Evolutionary conservation across 2,113 vertebrate genomes (phyloP), one percentile per base, ranked within the genome.

Genomic region (Silurus glanis): DNA sequence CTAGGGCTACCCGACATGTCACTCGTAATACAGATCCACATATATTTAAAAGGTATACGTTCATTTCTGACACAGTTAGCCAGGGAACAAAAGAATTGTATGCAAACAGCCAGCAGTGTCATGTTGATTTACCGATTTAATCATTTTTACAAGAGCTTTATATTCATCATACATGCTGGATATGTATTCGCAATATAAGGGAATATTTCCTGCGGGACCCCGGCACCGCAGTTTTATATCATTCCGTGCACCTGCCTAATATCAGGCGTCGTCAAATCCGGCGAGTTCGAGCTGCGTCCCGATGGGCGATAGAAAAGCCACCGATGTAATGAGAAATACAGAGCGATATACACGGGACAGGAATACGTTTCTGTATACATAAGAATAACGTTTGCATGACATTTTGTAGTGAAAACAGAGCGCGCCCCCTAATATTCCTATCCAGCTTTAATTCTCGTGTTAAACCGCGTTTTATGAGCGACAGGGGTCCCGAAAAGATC

Each of bases 11-110:
- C 23, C 17, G 23, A 0, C 23, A 3, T 74, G 71, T 49, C 47
- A 49, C 71, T 49, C 21, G 49, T 49, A 51, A 49, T 51, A 9
- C 6, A 49, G 4, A 12, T 23, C 10, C 10, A 10, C 47, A 51
- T 74, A 72, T 72, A 17, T 47, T 21, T 88, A 86, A 90, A 92
- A 91, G 75, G 88, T 90, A 87, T 89, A 87, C 84, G 91, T 90
- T 84, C 51, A 88, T 17, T 89, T 90, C 90, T 83, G 81, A 85
- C 86, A 91, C 83, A 69, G 9, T 92, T 83, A 21, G 17, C 53
- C 56, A 56, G n/a, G 13, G 51, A 45, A 71, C 21, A 45, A 0
- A 55, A 10, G 16, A 83, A 69, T 55, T 71, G 67, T 55, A 83
- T 69, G 9, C 55, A 28, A 67, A 53, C 13, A 53, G 47, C 62